A percentile compares a stretch with the other conserved stretches of the same genome.
Conservation (phyloP, 2,888 invertebrate genomes). For the Drosophila fungiperda region DNA sequence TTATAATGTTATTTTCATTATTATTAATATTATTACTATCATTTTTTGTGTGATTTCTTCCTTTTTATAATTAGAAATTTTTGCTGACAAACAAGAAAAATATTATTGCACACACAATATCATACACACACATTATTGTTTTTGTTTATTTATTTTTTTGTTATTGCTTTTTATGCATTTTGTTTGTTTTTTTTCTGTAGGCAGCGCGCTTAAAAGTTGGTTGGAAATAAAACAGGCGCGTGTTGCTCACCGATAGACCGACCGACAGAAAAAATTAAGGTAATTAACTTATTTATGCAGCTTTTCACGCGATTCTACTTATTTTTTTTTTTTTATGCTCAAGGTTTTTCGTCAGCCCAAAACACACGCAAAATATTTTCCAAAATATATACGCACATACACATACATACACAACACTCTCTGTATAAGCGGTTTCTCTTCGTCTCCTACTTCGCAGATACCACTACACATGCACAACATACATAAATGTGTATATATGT, state of each 20-base stretch:
- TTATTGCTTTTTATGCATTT: conserved; percentile 16
- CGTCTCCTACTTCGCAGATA: conserved; percentile 52
- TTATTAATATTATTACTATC: neutral
- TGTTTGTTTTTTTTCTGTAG: conserved; percentile 43
- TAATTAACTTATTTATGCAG: conserved; percentile 49
- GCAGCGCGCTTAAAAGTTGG: conserved; percentile 48
- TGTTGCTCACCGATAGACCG: conserved; percentile 36
- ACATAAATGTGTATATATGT: conserved; percentile 3
- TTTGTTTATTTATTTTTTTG: conserved; percentile 44
- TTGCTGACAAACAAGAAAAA: conserved; percentile 34
- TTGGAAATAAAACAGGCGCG: conserved; percentile 50
- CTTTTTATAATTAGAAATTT: conserved; percentile 19
- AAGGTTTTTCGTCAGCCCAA: conserved; percentile 70
- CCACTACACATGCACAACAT: conserved; percentile 20
- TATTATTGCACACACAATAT: conserved; percentile 13
- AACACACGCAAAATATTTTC: conserved; percentile 48
- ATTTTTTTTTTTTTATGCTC: conserved; percentile 52
- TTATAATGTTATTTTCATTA: neutral
- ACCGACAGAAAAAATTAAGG: conserved; percentile 22
- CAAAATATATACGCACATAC: conserved; percentile 48
- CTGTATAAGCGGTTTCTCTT: conserved; percentile 42
- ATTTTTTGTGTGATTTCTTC: conserved; percentile 18
- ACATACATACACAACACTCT: conserved; percentile 30
- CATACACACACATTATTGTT: conserved; percentile 41
- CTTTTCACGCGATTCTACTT: conserved; percentile 63